Evolutionary conservation across 2,113 vertebrate genomes (phyloP).

Genomic region (Sprattus sprattus): DNA sequence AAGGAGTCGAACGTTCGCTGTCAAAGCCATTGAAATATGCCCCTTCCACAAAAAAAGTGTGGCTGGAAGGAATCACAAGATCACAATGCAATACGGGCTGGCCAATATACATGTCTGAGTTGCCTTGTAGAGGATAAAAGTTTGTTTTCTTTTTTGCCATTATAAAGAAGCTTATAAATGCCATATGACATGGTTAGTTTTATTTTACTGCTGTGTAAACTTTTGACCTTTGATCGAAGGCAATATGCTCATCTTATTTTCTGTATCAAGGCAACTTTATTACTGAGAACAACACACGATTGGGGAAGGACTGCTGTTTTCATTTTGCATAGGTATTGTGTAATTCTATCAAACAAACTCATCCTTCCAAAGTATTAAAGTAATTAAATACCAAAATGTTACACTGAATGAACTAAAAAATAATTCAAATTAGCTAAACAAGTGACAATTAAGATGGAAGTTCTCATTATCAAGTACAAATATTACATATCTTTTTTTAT

Average conservation of each 20-base stretch:
- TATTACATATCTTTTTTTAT: too few species aligned
- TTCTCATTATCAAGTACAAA: too few species aligned
- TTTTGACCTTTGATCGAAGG: background rate
- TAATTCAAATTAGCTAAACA: too few species aligned
- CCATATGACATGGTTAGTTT: background rate
- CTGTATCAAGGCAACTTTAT: background rate
- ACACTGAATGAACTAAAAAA: too few species aligned
- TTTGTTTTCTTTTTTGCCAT: background rate
- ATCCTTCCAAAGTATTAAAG: background rate
- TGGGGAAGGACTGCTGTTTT: background rate
- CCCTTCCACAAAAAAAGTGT: background rate
- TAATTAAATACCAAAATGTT: background rate
- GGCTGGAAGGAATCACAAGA: background rate
- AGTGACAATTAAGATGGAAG: too few species aligned
- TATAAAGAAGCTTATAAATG: background rate
- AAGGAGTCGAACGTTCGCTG: background rate
- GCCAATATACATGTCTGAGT: slow-evolving; percentile 2
- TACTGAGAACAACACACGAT: background rate
- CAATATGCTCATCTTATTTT: background rate
- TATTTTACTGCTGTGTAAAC: background rate
- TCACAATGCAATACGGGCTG: background rate
- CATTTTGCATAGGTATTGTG: background rate
- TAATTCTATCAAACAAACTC: background rate
- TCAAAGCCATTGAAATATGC: slow-evolving; percentile 4
- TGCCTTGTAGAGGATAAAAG: background rate